Percentiles rank a stretch among this genome's conserved stretches.
Conservation (phyloP, 2,888 invertebrate genomes). For the Fragum whitleyi region DNA sequence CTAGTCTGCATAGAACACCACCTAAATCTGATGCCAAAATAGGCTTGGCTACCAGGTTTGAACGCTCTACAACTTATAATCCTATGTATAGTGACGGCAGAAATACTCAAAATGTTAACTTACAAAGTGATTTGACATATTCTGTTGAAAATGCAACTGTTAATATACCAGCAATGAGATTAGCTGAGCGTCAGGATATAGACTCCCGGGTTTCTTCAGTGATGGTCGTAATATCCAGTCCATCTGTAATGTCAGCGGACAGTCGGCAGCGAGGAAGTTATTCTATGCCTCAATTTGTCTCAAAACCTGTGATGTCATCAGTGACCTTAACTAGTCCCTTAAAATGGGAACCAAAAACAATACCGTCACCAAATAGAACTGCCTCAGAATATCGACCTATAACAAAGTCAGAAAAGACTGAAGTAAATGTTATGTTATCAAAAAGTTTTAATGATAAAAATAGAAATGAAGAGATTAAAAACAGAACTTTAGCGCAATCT, state of each 20-base stretch:
- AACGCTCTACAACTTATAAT: constrained; percentile 68
- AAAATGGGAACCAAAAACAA: constrained; percentile 38
- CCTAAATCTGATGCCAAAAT: constrained; percentile 78
- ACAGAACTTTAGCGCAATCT: constrained; percentile 12
- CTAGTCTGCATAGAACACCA: constrained; percentile 79
- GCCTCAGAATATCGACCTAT: constrained; percentile 62
- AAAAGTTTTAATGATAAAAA: constrained; percentile 52
- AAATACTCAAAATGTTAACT: constrained; percentile 29
- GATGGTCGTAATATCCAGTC: constrained; percentile 63
- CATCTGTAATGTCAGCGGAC: constrained; percentile 64
- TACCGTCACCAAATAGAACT: constrained; percentile 29
- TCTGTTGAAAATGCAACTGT: constrained; percentile 56
- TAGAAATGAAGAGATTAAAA: constrained; percentile 5
- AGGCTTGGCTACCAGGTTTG: constrained; percentile 83
- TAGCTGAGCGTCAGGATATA: constrained; percentile 24
- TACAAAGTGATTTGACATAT: constrained; percentile 63
- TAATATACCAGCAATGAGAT: constrained; percentile 12
- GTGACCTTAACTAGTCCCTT: constrained; percentile 29
- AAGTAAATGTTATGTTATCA: constrained; percentile 71
- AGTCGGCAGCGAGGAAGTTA: constrained; percentile 45
- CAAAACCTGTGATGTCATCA: constrained; percentile 43
- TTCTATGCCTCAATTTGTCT: constrained; percentile 47
- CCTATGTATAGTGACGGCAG: constrained; percentile 45
- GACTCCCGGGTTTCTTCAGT: constrained; percentile 59
- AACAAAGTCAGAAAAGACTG: constrained; percentile 75